Base-by-base conservation (phyloP, 2,888 invertebrate genomes). In the Lasioglossum calceatum region DNA sequence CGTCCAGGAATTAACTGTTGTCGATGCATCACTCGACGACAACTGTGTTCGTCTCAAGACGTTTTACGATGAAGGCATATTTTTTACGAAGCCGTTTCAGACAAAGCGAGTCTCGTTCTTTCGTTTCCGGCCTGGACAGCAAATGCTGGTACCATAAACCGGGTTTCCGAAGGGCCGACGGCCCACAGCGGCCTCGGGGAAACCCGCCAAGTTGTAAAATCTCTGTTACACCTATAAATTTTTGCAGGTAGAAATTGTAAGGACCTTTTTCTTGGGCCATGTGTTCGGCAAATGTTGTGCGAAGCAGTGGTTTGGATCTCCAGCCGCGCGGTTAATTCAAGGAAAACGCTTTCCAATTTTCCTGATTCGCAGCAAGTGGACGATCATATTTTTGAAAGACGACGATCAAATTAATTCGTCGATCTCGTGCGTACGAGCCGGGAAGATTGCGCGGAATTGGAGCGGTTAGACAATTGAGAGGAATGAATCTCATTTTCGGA, bases 401-500 rank as follows among this genome's bases (percentile, higher is more conserved):
- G 70, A n/a, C 70, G n/a, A 70, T 70, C 70, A 39, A 42, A 70
- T 70, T 70, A 70, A 39, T 39, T 39, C 39, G 23, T 70, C 70
- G 23, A n/a, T 70, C 70, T 39, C 70, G 70, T 39, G 39, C 39
- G 36, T n/a, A 42, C 42, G 76, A 54, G 76, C 23, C 39, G 39
- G 36, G 42, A 50, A 58, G 61, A 76, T 39, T 36, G 19, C 58
- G 19, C 27, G 58, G 70, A 39, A 70, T 70, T 70, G 39, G n/a
- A 70, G 70, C 23, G 36, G 70, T 70, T 70, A 70, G 39, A 70
- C 70, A 70, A 70, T 70, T 39, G 70, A 70, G 70, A 70, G 10
- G 70, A 70, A 42, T 39, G 70, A 70, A 70, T 70, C 32, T 58
- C 61, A 70, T 70, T 70, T 70, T 10, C 42, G 61, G 75, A 77